Base-by-base conservation (phyloP, 2,888 invertebrate genomes). In the Rhodophaea formosa region DNA sequence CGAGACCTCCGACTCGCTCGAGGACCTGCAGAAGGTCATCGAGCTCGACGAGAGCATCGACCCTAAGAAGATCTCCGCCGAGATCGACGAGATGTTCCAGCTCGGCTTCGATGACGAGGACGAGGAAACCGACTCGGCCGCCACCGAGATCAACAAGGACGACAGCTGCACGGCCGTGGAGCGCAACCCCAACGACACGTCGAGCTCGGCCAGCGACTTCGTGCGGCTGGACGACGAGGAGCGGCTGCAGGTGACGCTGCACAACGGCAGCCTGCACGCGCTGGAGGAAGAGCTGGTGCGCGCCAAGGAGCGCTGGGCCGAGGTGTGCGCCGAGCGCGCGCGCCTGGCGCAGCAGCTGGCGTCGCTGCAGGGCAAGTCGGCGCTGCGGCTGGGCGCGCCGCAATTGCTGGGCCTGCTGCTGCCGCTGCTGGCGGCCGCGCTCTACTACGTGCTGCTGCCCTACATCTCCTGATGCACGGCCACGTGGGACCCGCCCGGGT, bases 271-370 rank as follows among this genome's bases (percentile, higher is more conserved):
- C 75, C 81, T 95, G 72, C 91, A 92, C 72, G 93, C 93, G 72
- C 86, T 95, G 23, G 94, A 95, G 77, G 95, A 95, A 78, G 95
- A 96, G 81, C 85, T 96, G 69, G 94, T 94, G 58, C 89, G 93
- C 53, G 92, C 96, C 62, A 96, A 95, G 76, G 94, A 95, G 79
- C 92, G 94, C 68, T 96, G 94, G 90, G 94, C 94, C 60, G 92
- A 92, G 67, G 93, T 93, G 59, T 88, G 92, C 69, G 93, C 92
- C 29, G 95, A 95, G 71, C 93, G 93, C 69, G 88, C 93, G 58
- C 88, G 92, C 57, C 84, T 95, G 45, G 88, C 92, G 46, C 70
- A 68, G 39, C 69, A 94, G 76, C 90, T 96, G 69, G 84, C 92
- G 46, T 79, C 80, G 60, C 80, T 95, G 72, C 93, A 93, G 70